Conservation (phyloP, 2,888 invertebrate genomes). For the Chromoteleia sp. region DNA sequence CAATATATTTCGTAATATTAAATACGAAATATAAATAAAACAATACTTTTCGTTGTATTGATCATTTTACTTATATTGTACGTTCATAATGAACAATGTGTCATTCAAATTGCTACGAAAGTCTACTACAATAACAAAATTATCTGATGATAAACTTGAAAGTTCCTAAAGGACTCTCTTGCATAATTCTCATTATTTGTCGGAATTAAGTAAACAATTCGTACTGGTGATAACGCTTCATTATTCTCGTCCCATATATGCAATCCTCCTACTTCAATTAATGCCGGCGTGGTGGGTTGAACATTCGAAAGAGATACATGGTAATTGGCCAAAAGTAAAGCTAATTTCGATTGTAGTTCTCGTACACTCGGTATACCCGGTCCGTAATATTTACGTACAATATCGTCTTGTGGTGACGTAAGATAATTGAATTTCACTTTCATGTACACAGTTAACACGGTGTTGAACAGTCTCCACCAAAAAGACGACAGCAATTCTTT, state of each 20-base stretch:
- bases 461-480: conserved; percentile 76
- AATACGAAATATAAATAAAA: too few species aligned
- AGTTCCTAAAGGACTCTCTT: not conserved
- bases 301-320: conserved; percentile 85
- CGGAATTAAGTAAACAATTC: conserved; percentile 12
- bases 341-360: conserved; percentile 84
- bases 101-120: too few species aligned
- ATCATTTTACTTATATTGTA: too few species aligned
- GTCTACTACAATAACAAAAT: not conserved
- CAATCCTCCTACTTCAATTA: conserved; percentile 86
- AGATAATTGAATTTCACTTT: conserved; percentile 72
- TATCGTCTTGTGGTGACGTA: conserved; percentile 72
- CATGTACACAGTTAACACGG: conserved; percentile 50
- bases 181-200: not conserved
- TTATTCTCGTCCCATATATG: conserved; percentile 83
- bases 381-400: conserved; percentile 74
- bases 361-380: conserved; percentile 81
- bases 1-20: too few species aligned
- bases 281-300: conserved; percentile 84
- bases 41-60: too few species aligned
- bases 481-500: conserved; percentile 73
- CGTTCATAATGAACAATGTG: too few species aligned
- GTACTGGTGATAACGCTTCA: conserved; percentile 18
- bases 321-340: conserved; percentile 85
- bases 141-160: not conserved